Evolutionary conservation across 2,797 vertebrate genomes (phyloP).

Genomic region (Glossophaga mutica): DNA sequence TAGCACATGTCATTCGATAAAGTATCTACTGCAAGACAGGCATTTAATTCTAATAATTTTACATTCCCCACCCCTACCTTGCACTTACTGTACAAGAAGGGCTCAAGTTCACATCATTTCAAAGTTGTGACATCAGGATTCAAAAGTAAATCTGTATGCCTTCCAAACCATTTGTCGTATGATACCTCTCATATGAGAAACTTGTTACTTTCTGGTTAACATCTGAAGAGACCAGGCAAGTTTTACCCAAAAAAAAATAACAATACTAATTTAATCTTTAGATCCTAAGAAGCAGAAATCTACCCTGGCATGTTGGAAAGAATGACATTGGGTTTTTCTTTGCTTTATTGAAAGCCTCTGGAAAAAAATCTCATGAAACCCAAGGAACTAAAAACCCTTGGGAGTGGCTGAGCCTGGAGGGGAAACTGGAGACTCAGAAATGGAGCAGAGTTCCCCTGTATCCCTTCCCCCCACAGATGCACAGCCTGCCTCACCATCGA

Average conservation of each 20-base stretch:
- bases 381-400: background rate
- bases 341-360: background rate
- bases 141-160: background rate
- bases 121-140: background rate
- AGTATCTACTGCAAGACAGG: background rate
- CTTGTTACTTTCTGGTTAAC: background rate
- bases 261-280: background rate
- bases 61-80: accelerated
- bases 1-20: background rate
- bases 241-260: no score
- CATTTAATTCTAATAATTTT: background rate
- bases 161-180: background rate
- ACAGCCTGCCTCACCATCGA: background rate
- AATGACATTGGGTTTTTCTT: background rate
- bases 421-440: background rate
- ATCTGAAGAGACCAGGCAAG: background rate
- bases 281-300: background rate
- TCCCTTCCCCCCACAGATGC: no score
- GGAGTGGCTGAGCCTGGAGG: background rate
- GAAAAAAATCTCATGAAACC: background rate
- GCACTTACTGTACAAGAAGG: background rate
- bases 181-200: background rate
- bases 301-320: background rate
- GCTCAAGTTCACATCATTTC: background rate
- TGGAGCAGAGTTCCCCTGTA: background rate